Evolutionary conservation across 2,888 invertebrate genomes (phyloP).

Genomic region (Campoletis raptor): DNA sequence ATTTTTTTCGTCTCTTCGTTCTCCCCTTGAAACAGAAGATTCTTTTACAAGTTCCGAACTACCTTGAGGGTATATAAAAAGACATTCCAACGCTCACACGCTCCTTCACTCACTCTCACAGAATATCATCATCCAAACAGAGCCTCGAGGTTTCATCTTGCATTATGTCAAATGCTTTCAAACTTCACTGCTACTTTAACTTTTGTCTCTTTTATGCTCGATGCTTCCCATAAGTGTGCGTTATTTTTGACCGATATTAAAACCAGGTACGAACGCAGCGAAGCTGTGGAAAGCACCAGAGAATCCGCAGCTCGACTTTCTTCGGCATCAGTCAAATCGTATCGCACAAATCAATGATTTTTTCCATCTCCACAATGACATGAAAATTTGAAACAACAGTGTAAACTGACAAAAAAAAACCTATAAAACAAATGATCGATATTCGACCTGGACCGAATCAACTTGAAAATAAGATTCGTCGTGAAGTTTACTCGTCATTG

Average conservation of each 20-base stretch:
- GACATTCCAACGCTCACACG: slow-evolving; percentile 31
- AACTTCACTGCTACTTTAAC: slow-evolving; percentile 77
- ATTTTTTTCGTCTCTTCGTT: slow-evolving; percentile 56
- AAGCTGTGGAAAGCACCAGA: not conserved
- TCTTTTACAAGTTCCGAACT: slow-evolving; percentile 78
- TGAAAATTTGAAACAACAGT: not conserved
- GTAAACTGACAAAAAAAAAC: not conserved
- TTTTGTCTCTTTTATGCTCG: slow-evolving; percentile 75
- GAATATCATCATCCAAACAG: slow-evolving; percentile 31
- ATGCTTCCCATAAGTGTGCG: slow-evolving; percentile 55
- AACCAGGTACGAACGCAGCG: slow-evolving; percentile 31
- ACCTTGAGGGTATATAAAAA: slow-evolving; percentile 66
- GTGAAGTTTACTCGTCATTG: slow-evolving; percentile 16
- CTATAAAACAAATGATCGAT: not conserved
- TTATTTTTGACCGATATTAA: slow-evolving; percentile 62
- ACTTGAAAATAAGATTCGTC: not conserved
- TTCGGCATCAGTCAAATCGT: slow-evolving; percentile 3
- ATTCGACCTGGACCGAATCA: not conserved
- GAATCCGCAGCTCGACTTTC: not conserved
- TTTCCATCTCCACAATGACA: not conserved
- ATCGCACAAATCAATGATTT: not conserved
- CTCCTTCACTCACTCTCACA: not conserved
- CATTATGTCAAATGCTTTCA: slow-evolving; percentile 80
- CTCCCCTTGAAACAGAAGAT: slow-evolving; percentile 72
- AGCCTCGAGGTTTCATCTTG: slow-evolving; percentile 69